phyloP scores from a whole-genome alignment of 2,113 vertebrate species.

The Bos javanicus region DNA sequence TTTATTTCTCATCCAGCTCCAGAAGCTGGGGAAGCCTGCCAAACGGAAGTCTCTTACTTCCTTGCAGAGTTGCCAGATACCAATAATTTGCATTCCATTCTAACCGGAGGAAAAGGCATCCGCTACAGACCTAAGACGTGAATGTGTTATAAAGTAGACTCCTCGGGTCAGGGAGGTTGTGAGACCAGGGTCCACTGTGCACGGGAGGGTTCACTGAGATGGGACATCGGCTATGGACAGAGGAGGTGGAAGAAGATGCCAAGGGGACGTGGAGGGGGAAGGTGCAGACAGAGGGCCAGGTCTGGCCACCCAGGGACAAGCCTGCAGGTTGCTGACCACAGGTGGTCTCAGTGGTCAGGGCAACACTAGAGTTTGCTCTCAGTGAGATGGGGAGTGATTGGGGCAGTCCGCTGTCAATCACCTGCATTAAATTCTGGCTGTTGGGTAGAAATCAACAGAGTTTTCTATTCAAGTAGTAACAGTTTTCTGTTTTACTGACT shows the following conservation, averaged over 20 bases:
- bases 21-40: not conserved
- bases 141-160: not conserved
- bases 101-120: not conserved
- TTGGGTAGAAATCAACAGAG: not conserved
- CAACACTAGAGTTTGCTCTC: not conserved
- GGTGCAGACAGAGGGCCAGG: accelerated
- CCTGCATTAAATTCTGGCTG: not conserved
- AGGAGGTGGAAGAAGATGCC: not conserved
- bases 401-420: accelerated
- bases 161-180: not conserved
- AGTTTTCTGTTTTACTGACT: not conserved
- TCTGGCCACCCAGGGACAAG: not conserved
- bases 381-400: accelerated
- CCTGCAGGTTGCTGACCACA: not conserved
- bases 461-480: not conserved
- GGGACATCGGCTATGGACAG: accelerated
- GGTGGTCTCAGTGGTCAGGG: not conserved
- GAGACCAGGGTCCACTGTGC: accelerated
- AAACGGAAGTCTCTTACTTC: not conserved
- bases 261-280: accelerated
- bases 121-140: not conserved
- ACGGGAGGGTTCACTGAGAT: accelerated
- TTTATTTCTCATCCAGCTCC: not conserved
- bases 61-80: not conserved
- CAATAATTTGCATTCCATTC: not conserved